Evolutionary conservation across 1,140 invertebrate genomes (phyloP).

Genomic region (Planococcus citri): DNA sequence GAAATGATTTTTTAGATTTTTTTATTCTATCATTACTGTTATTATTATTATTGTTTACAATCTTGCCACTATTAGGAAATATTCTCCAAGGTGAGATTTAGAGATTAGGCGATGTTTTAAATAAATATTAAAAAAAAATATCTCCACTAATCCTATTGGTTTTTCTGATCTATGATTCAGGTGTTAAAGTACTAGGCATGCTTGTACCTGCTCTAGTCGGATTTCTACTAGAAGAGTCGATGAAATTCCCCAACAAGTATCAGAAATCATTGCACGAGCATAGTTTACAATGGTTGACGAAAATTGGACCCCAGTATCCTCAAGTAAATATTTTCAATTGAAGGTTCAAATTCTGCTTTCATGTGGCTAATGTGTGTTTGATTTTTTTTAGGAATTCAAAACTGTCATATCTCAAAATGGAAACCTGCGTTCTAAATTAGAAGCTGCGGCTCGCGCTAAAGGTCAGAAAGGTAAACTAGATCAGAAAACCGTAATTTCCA

Average conservation of each 20-base stretch:
- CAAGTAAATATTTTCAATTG: constrained; percentile 42
- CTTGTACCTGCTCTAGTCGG: constrained; percentile 79
- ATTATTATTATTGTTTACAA: background rate
- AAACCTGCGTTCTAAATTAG: constrained; percentile 65
- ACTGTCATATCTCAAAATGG: constrained; percentile 68
- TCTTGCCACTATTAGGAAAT: background rate
- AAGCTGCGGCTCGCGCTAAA: constrained; percentile 69
- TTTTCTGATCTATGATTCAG: constrained; percentile 36
- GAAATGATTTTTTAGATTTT: background rate
- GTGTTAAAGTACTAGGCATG: constrained; percentile 74
- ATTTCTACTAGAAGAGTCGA: constrained; percentile 57
- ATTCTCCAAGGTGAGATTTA: constrained; percentile 16
- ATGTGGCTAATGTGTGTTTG: no score
- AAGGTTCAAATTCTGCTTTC: no score
- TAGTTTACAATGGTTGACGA: constrained; percentile 74
- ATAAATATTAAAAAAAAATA: no score
- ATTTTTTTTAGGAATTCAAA: constrained; percentile 84
- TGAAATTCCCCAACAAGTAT: constrained; percentile 48
- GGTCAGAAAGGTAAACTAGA: constrained; percentile 41
- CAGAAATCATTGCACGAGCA: constrained; percentile 64
- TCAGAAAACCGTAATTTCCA: constrained; percentile 33
- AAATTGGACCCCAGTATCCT: constrained; percentile 80
- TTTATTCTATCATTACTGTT: background rate
- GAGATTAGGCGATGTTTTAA: background rate
- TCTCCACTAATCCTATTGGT: no score